A percentile compares a stretch with the other conserved stretches of the same genome.
These are phyloP conservation scores for Pimephales promelas DNA, from an alignment of 2,113 vertebrate species.

Conservation along the genomic window DNA sequence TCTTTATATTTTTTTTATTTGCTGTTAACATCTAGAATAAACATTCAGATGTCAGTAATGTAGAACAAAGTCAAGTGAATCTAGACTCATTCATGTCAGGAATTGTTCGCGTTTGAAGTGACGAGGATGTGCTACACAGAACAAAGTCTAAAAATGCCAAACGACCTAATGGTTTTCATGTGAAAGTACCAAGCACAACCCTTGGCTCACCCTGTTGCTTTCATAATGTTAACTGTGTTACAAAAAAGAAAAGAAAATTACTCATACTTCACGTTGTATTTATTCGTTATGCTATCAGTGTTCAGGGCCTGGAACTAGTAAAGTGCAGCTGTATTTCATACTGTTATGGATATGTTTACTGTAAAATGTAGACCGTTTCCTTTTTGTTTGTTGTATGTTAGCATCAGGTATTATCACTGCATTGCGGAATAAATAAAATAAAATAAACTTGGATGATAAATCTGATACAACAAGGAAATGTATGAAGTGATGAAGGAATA, in stretches of 20 bases:
- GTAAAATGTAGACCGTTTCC: background rate
- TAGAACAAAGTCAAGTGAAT: background rate
- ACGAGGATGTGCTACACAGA: background rate
- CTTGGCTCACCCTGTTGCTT: background rate
- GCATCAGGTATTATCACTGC: background rate
- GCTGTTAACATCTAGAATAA: background rate
- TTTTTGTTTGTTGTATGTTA: background rate
- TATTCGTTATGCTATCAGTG: background rate
- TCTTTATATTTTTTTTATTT: background rate
- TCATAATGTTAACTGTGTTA: background rate
- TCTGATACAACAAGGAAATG: background rate
- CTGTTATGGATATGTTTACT: background rate
- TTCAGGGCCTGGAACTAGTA: background rate
- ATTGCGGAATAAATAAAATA: background rate
- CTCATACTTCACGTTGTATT: background rate
- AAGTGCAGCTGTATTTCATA: background rate
- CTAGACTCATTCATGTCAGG: background rate
- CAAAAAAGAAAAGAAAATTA: background rate
- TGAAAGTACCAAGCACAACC: background rate
- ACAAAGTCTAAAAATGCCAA: constrained; percentile 3
- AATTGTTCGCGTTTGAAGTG: background rate
- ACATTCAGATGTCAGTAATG: background rate
- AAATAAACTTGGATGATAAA: background rate
- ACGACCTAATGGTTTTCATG: constrained; percentile 5
- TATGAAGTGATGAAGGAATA: background rate